Base-by-base conservation (phyloP, 2,888 invertebrate genomes). In the Microctonus aethiopoides region DNA sequence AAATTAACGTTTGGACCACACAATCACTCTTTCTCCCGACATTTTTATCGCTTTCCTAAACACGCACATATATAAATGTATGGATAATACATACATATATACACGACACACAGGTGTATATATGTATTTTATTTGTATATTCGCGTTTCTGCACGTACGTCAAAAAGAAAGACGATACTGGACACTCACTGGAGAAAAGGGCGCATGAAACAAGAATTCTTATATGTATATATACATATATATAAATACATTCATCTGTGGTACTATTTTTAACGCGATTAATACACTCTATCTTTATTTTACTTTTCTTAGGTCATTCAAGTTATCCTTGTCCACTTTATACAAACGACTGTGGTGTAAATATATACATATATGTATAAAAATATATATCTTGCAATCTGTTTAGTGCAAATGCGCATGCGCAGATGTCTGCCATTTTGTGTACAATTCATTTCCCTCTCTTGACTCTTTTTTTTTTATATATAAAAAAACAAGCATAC, bases 1-100 rank as follows among this genome's bases (percentile, higher is more conserved):
- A 29, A 9, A 65, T 68, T 70, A 72, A 70, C 74, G 73, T 52
- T 69, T 70, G 34, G 70, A 80, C 76, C 77, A 76, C 72, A 77
- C 73, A 71, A 67, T 70, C 74, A 75, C 73, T 73, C 77, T 77
- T 75, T 75, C 75, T 74, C 65, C 74, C 75, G 75, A 79, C 80
- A 80, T 80, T 76, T 77, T 75, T 70, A 64, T 67, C 39, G 46
- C 68, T 70, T 67, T 24, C 51, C 4, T 29, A 39, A 13, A 39
- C 59, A 34, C 32, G 29, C 34, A 59, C 34, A 34, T 22, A 11
- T 34, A 34, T 16, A 20, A 32, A 36, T 20, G 10, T 56, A n/a
- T n/a, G n/a, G n/a, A n/a, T n/a, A n/a, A n/a, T n/a, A n/a, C n/a
- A n/a, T n/a, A n/a, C n/a, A n/a, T n/a, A n/a, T n/a, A n/a, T n/a